These are phyloP conservation scores for Ifrita kowaldi DNA, from an alignment of 2,113 vertebrate genomes.

Conservation along the genomic window DNA sequence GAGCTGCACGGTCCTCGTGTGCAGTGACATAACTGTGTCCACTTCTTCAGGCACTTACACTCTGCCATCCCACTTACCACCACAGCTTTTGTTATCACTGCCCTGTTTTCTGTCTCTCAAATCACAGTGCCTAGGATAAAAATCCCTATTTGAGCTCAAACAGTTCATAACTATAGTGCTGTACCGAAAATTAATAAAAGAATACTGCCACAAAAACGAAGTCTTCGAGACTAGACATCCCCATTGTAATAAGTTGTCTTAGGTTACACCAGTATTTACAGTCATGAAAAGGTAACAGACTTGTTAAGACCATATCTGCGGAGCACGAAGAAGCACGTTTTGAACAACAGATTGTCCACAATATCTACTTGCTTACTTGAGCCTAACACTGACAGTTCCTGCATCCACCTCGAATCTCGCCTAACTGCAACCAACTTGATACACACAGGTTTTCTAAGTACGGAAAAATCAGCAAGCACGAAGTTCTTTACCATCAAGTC, in stretches of 20 bases:
- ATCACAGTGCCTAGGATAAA: background rate
- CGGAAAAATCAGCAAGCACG: background rate
- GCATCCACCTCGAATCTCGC: background rate
- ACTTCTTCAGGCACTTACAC: background rate
- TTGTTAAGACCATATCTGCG: background rate
- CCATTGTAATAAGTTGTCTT: background rate
- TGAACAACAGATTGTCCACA: background rate
- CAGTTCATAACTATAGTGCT: background rate
- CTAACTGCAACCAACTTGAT: background rate
- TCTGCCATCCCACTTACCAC: background rate
- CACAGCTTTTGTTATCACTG: background rate
- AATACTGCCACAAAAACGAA: background rate
- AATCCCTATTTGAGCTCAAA: background rate
- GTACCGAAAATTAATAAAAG: background rate
- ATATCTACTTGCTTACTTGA: background rate
- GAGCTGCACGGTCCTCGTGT: background rate
- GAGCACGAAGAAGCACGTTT: background rate
- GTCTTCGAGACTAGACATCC: background rate
- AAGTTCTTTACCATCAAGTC: constrained; percentile 7
- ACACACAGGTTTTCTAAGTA: background rate
- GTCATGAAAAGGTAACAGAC: background rate
- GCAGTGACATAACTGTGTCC: background rate
- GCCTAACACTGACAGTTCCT: background rate
- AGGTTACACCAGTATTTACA: background rate
- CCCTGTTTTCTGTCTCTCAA: accelerated